Conservation (phyloP, 2,113 vertebrate genomes). For the Panthera tigris region DNA sequence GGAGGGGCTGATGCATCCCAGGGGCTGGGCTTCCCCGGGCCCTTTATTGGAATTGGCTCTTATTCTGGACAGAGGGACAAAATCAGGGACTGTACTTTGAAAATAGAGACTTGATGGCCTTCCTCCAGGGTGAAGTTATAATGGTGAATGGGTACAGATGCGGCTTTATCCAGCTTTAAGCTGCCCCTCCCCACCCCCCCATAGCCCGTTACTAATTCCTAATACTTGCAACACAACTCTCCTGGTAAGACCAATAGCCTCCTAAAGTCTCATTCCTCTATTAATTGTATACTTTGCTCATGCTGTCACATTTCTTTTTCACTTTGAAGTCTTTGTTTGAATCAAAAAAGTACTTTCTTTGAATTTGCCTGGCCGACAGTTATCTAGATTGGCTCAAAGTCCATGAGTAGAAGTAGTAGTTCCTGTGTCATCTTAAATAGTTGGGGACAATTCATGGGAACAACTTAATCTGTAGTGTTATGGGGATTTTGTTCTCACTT, state of each 20-base stretch:
- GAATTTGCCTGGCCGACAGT: conserved; percentile 10
- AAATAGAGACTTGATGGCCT: not conserved
- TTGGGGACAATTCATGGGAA: not conserved
- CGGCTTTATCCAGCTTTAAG: not conserved
- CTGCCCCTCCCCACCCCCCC: no score
- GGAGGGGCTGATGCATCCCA: not conserved
- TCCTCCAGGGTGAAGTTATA: not conserved
- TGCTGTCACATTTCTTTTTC: conserved; percentile 36
- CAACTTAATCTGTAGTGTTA: not conserved
- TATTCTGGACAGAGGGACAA: not conserved
- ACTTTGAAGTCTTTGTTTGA: conserved; percentile 34
- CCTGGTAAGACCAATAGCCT: not conserved
- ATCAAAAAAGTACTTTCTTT: conserved; percentile 10
- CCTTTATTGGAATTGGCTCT: not conserved
- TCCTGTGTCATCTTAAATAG: not conserved
- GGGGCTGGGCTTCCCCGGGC: not conserved
- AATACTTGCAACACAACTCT: not conserved
- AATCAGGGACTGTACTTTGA: not conserved
- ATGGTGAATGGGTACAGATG: not conserved
- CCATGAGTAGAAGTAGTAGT: not conserved
- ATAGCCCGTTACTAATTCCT: not conserved
- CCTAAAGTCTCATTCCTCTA: not conserved
- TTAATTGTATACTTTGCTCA: not conserved
- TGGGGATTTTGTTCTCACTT: conserved; percentile 36
- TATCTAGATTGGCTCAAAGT: conserved; percentile 30